Conservation (phyloP, 2,888 invertebrate genomes). For the Polyommatus icarus region DNA sequence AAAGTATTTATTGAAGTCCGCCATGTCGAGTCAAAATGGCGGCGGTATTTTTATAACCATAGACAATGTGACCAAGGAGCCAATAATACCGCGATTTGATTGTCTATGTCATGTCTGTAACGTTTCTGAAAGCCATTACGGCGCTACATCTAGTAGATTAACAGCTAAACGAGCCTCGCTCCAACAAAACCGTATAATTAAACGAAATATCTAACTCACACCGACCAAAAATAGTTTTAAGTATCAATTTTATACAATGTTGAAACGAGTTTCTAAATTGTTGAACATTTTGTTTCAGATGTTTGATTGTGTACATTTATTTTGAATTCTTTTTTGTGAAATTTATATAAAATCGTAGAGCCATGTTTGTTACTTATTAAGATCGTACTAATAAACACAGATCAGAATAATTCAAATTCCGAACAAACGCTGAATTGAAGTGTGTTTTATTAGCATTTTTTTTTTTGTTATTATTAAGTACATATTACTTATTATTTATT, state of each 20-base stretch:
- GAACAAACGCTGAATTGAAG: background rate
- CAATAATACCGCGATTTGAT: conserved; percentile 26
- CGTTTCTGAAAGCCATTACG: conserved; percentile 35
- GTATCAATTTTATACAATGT: conserved; percentile 29
- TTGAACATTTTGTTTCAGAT: conserved; percentile 18
- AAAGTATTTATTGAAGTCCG: conserved; percentile 23
- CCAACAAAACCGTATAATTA: conserved; percentile 37
- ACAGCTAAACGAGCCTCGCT: conserved; percentile 40
- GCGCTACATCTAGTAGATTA: conserved; percentile 36
- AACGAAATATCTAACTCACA: conserved; percentile 35
- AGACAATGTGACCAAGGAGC: conserved; percentile 25
- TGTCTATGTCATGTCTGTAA: conserved; percentile 32
- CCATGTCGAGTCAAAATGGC: conserved; percentile 1
- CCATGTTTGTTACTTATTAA: conserved; percentile 12
- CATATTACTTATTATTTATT: background rate
- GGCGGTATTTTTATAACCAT: conserved; percentile 10
- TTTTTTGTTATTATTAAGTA: background rate
- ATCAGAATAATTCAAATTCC: background rate
- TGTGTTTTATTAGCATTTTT: background rate
- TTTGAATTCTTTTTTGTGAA: conserved; percentile 4
- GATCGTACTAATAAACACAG: conserved; percentile 1
- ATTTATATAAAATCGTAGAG: conserved; percentile 12
- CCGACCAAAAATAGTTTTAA: conserved; percentile 31
- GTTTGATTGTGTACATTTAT: conserved; percentile 20
- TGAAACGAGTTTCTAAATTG: conserved; percentile 24